Conservation (phyloP, 2,888 invertebrate genomes). For the Epistrophella euchroma region DNA sequence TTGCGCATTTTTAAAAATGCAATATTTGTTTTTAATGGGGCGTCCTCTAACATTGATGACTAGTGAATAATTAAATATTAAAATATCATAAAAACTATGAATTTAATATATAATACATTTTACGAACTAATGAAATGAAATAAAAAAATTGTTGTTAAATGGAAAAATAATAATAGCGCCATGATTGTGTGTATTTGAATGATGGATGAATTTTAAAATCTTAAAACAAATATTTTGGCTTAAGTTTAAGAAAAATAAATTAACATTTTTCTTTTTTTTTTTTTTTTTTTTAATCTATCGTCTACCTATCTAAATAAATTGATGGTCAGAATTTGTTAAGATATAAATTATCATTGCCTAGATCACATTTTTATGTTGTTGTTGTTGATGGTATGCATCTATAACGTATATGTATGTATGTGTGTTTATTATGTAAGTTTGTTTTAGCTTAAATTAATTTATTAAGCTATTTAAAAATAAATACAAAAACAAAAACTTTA, state of each 20-base stretch:
- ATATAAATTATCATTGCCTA: constrained; percentile 72
- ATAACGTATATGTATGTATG: neutral
- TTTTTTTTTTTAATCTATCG: neutral
- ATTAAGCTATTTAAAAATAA: constrained; percentile 31
- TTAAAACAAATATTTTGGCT: constrained; percentile 51
- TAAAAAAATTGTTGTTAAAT: constrained; percentile 18
- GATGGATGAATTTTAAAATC: constrained; percentile 6
- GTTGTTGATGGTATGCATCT: constrained; percentile 8
- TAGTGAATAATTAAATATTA: constrained; percentile 67
- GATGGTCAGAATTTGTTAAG: constrained; percentile 60
- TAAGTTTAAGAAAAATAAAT: constrained; percentile 41
- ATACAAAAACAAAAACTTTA: neutral
- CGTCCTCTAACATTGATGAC: constrained; percentile 68
- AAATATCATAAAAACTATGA: constrained; percentile 41
- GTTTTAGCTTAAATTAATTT: constrained; percentile 17
- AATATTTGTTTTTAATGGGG: constrained; percentile 13
- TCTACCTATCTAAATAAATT: constrained; percentile 5
- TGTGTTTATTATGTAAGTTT: neutral
- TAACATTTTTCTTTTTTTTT: constrained; percentile 15
- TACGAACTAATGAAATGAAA: constrained; percentile 47
- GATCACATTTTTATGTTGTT: constrained; percentile 58
- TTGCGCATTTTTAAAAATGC: constrained; percentile 26
- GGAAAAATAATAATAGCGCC: constrained; percentile 22
- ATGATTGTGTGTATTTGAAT: neutral
- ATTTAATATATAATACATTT: constrained; percentile 32